These are phyloP conservation scores for Archegozetes longisetosus DNA, from an alignment of 1,140 invertebrate genomes.

Conservation along the genomic window DNA sequence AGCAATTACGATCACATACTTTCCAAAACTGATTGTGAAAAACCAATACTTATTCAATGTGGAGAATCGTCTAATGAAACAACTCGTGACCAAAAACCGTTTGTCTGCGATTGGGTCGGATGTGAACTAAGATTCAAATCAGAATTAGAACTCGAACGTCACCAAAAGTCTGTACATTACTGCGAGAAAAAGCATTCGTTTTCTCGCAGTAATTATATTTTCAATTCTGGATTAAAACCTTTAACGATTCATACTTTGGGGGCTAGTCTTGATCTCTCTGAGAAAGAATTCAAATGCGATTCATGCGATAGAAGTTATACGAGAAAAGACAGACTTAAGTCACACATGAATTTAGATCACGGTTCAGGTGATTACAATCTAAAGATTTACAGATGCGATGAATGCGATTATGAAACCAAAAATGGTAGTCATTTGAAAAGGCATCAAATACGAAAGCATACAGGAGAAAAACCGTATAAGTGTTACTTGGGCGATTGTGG, in stretches of 20 bases:
- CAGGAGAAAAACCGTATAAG: not conserved
- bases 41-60: not conserved
- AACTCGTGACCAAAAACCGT: slow-evolving; percentile 45
- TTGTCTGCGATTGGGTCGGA: slow-evolving; percentile 42
- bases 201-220: not conserved
- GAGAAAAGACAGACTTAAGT: not conserved
- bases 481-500: not conserved
- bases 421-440: not conserved
- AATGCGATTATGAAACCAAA: not conserved
- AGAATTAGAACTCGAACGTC: not conserved
- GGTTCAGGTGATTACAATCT: not conserved
- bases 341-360: not conserved
- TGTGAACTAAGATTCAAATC: slow-evolving; percentile 33
- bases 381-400: not conserved
- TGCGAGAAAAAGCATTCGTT: not conserved
- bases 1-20: not conserved
- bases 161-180: not conserved
- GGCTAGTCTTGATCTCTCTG: too few relatives aligned
- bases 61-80: not conserved
- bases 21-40: not conserved
- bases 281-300: not conserved
- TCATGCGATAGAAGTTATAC: not conserved
- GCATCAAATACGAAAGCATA: not conserved
- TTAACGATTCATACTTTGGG: not conserved
- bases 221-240: not conserved